Evolutionary conservation across 2,888 invertebrate genomes (phyloP), one percentile per base, ranked within the genome.

Genomic region (Axea sp.): DNA sequence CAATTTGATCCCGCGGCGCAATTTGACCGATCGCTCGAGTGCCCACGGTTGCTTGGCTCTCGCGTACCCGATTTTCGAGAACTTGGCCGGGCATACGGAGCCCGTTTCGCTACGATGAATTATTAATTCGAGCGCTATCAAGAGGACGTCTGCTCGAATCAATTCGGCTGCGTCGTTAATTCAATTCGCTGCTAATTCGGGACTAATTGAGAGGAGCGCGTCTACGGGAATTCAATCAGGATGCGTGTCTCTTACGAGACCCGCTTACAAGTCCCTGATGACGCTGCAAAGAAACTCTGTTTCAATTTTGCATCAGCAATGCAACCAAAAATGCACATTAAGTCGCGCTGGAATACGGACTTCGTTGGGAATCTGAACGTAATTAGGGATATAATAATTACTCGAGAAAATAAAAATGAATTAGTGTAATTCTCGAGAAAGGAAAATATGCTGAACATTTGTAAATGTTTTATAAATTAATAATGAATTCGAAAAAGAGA

Each of bases 51-150:
- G 78, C 82, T 83, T 81, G 80, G 81, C 81, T 28, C 82, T 64
- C 73, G 33, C 1, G 31, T 19, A 2, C 9, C 14, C n/a, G 14
- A n/a, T 12, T 14, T 17, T 26, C 37, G 28, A 6, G n/a, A 12
- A 30, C 3, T 43, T 30, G 19, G 3, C 17, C 17, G 1, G 30
- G 39, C 78, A 77, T 80, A 78, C 76, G 78, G 77, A 76, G 45
- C 69, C 75, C 72, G 81, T 81, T 81, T 80, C 81, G 78, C 75
- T 53, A 76, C 81, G 82, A 76, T 81, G 81, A 81, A 82, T 81
- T 80, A 79, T 77, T 78, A 65, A 83, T 82, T 77, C 76, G 76
- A 78, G 69, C 73, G 68, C 73, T 73, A 74, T 76, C 76, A 67
- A 73, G 60, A 37, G 30, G 12, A 14, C 31, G 62, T 49, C 57